Evolutionary conservation across 1,140 invertebrate species (phyloP).

Genomic region (Microplitis mediator): DNA sequence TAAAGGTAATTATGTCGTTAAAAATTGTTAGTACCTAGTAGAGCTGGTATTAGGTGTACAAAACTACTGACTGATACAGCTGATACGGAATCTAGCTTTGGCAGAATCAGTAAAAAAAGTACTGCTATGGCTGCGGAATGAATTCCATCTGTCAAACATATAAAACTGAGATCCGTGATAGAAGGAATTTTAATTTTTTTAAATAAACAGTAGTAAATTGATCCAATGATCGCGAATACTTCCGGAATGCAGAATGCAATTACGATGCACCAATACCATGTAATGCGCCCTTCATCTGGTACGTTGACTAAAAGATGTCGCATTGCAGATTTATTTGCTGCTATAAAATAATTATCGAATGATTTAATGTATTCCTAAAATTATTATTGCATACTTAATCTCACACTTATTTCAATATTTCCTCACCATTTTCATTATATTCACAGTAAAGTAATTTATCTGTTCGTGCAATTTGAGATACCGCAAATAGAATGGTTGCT

Average conservation of each 20-base stretch:
- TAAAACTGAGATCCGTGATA: conserved; percentile 64
- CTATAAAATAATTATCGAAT: not conserved
- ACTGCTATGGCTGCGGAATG: conserved; percentile 82
- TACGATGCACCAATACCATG: conserved; percentile 90
- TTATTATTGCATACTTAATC: no score
- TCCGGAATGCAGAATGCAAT: conserved; percentile 84
- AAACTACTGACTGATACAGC: conserved; percentile 89
- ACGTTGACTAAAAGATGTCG: conserved; percentile 75
- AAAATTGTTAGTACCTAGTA: conserved; percentile 63
- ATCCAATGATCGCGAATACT: conserved; percentile 77
- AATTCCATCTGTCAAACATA: conserved; percentile 78
- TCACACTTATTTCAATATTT: not conserved
- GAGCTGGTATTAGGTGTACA: conserved; percentile 81
- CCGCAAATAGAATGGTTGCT: conserved; percentile 82
- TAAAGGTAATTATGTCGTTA: no score
- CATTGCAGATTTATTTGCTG: conserved; percentile 58
- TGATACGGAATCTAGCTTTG: conserved; percentile 87
- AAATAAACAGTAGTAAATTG: conserved; percentile 82
- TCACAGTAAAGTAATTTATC: conserved; percentile 76
- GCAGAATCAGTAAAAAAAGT: conserved; percentile 83
- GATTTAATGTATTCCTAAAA: no score
- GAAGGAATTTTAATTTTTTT: conserved; percentile 70
- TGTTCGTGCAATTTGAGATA: conserved; percentile 78
- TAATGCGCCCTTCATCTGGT: conserved; percentile 75
- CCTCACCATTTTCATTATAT: conserved; percentile 70